Evolutionary conservation across 2,113 vertebrate genomes (phyloP).

Genomic region (Lycaon pictus): DNA sequence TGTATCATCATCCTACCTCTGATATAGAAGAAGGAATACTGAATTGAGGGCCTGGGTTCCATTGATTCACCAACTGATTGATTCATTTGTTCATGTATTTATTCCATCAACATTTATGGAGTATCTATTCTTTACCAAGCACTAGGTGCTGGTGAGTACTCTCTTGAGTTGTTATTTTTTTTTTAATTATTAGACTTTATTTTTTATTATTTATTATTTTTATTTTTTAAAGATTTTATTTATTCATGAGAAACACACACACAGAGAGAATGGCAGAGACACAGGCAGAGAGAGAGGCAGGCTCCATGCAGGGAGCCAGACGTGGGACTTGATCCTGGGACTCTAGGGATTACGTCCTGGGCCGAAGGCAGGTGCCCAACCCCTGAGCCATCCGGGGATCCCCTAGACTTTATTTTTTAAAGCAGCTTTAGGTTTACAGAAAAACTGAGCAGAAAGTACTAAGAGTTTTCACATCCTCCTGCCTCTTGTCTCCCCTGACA

Average conservation of each 20-base stretch:
- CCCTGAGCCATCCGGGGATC: too few species aligned
- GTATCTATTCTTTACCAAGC: constrained; percentile 11
- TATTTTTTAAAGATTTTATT: too few species aligned
- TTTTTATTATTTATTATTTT: too few species aligned
- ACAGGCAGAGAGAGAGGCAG: too few species aligned
- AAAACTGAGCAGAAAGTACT: constrained; percentile 24
- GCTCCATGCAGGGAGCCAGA: too few species aligned
- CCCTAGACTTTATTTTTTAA: background rate
- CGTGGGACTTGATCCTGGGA: too few species aligned
- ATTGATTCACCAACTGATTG: background rate
- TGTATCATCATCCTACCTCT: background rate
- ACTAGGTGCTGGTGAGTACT: background rate
- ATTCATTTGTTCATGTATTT: constrained; percentile 34
- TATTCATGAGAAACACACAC: too few species aligned
- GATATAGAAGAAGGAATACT: background rate
- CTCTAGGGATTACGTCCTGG: too few species aligned
- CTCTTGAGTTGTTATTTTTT: constrained; percentile 20
- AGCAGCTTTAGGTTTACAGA: constrained; percentile 52
- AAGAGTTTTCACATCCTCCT: background rate
- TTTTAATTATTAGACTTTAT: constrained; percentile 23
- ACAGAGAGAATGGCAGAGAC: too few species aligned
- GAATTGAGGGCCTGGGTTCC: background rate
- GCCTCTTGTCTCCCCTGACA: background rate
- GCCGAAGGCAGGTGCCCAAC: too few species aligned
- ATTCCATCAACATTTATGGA: constrained; percentile 45